Conservation (phyloP, 37 sponge, comb jelly and placozoan genomes). For the Halichondria panicea region DNA sequence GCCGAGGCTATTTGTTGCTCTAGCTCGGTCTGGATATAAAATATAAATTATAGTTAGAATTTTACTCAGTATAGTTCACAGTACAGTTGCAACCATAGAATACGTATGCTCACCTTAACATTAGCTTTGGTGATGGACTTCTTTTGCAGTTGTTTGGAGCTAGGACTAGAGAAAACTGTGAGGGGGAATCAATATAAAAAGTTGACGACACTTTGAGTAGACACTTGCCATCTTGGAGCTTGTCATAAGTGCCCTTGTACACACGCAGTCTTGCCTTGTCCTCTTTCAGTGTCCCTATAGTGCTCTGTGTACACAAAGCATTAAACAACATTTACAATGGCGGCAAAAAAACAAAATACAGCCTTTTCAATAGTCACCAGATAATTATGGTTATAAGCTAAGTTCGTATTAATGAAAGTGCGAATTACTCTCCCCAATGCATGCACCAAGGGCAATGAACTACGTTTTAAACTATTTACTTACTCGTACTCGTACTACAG, state of each 20-base stretch:
- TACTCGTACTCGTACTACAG: background rate
- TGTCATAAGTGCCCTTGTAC: slow-evolving; percentile 51
- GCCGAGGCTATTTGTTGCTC: slow-evolving; percentile 18
- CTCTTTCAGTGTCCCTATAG: slow-evolving; percentile 21
- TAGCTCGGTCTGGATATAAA: slow-evolving; percentile 10
- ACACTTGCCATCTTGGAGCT: slow-evolving; percentile 38
- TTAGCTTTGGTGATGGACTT: slow-evolving; percentile 16
- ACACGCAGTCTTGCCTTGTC: slow-evolving; percentile 11
- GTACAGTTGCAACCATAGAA: background rate
- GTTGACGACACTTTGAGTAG: background rate
- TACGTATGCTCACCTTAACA: slow-evolving; percentile 1
- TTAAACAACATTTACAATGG: no score
- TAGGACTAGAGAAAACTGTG: no score
- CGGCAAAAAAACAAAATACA: background rate
- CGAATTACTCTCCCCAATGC: no score
- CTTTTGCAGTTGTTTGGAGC: no score
- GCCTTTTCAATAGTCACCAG: background rate
- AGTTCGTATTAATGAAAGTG: background rate
- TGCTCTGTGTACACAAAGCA: slow-evolving; percentile 21
- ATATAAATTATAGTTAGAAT: no score
- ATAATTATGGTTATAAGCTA: no score
- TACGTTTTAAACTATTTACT: background rate
- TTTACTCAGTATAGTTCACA: background rate
- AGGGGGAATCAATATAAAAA: background rate
- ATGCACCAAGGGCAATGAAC: background rate